Conservation (phyloP, 2,888 invertebrate genomes). For the Theristus sp. region DNA sequence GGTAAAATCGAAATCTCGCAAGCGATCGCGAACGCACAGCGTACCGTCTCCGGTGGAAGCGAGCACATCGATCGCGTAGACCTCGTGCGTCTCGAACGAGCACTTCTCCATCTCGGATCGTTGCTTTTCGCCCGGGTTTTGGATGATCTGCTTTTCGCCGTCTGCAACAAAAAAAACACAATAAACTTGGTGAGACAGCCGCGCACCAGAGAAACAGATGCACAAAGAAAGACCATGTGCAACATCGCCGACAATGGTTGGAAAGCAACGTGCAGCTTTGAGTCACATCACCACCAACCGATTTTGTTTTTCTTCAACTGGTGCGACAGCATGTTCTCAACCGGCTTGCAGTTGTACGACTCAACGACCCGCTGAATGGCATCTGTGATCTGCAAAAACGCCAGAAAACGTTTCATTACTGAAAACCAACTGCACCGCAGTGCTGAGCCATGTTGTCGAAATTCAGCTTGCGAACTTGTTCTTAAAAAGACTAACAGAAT, state of each 20-base stretch:
- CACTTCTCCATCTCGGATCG: conserved; percentile 89
- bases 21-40: too few relatives aligned
- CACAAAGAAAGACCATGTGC: background rate
- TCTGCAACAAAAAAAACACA: conserved; percentile 43
- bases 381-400: conserved; percentile 33
- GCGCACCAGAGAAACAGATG: background rate
- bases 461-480: too few relatives aligned
- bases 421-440: too few relatives aligned
- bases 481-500: too few relatives aligned
- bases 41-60: conserved; percentile 85
- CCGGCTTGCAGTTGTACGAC: conserved; percentile 82
- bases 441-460: too few relatives aligned
- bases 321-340: conserved; percentile 63
- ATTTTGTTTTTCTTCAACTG: conserved; percentile 50
- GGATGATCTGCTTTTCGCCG: conserved; percentile 88
- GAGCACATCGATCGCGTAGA: conserved; percentile 94
- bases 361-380: conserved; percentile 72
- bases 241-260: background rate
- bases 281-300: background rate
- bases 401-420: too few relatives aligned
- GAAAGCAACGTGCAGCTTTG: background rate
- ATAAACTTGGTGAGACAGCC: too few relatives aligned
- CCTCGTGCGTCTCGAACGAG: conserved; percentile 84
- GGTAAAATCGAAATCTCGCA: too few relatives aligned
- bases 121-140: conserved; percentile 70